Evolutionary conservation across 2,113 vertebrate genomes (phyloP).

Genomic region (Cochlearius cochlearius): DNA sequence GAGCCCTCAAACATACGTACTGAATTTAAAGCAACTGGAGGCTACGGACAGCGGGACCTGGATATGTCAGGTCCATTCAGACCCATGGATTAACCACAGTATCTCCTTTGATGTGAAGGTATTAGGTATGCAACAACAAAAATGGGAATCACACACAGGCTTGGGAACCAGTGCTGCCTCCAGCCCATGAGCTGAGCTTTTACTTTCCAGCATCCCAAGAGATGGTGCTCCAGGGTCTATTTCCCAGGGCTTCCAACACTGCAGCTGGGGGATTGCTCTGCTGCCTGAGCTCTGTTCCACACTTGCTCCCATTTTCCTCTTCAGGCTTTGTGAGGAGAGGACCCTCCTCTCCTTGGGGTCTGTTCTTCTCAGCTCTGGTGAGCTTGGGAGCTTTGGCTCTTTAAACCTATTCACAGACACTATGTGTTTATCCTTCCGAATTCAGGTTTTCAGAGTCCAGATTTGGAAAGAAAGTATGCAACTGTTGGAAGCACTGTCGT

Average conservation of each 20-base stretch:
- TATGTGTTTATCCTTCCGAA: neutral
- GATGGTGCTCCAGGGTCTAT: neutral
- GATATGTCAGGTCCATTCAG: conserved; percentile 28
- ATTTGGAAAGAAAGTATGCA: neutral
- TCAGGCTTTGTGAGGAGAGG: neutral
- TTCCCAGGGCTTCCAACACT: neutral
- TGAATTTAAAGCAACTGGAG: neutral
- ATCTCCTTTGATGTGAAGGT: conserved; percentile 42
- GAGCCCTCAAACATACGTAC: fast-evolving
- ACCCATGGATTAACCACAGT: neutral
- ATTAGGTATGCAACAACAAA: conserved; percentile 62
- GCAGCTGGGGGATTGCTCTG: neutral
- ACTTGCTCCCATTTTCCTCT: neutral
- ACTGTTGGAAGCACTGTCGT: neutral
- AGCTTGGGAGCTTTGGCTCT: neutral
- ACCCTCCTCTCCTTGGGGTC: neutral
- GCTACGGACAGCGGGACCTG: conserved; percentile 33
- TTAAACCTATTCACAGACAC: neutral
- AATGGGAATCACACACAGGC: neutral
- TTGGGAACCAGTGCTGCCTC: neutral
- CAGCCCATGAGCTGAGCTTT: neutral
- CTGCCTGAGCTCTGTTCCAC: neutral
- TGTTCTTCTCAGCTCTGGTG: neutral
- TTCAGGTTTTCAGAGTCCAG: conserved; percentile 48
- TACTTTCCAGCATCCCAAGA: neutral